phyloP scores from a whole-genome alignment of 2,113 vertebrate genomes.

The Shinisaurus crocodilurus region DNA sequence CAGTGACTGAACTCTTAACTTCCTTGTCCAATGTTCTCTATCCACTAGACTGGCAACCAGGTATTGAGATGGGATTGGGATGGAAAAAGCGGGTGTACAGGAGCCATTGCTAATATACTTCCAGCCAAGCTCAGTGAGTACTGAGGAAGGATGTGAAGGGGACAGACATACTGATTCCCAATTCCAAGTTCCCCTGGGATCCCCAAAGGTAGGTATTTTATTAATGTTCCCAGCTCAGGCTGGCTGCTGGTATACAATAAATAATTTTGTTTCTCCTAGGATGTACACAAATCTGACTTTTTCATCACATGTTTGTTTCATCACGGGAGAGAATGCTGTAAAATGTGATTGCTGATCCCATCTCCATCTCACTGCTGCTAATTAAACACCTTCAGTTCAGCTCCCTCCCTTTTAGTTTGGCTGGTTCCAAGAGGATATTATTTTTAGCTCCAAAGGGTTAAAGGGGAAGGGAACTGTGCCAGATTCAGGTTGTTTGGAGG shows the following conservation, averaged over 20 bases:
- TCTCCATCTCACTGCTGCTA: conserved; percentile 70
- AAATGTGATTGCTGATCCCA: conserved; percentile 67
- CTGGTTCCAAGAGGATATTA: conserved; percentile 72
- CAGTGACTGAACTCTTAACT: neutral
- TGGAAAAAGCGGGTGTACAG: rapidly evolving
- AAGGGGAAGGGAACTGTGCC: conserved; percentile 75
- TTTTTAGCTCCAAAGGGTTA: conserved; percentile 79
- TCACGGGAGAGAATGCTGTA: conserved; percentile 63
- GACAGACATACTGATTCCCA: neutral
- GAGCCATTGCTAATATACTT: neutral
- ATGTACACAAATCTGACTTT: conserved; percentile 34
- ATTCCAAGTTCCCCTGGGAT: neutral
- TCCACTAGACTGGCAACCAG: neutral
- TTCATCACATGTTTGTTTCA: conserved; percentile 32
- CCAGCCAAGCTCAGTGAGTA: rapidly evolving
- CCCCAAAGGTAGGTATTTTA: neutral
- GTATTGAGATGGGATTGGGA: neutral
- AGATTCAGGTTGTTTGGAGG: conserved; percentile 76
- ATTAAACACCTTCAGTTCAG: conserved; percentile 77
- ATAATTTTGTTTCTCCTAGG: conserved; percentile 27
- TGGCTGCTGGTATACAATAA: neutral
- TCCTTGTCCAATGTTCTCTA: neutral
- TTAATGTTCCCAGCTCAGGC: neutral
- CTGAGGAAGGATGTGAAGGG: neutral
- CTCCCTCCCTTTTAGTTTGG: conserved; percentile 46